Evolutionary conservation across 1,140 invertebrate genomes (phyloP).

Genomic region (Littorina saxatilis): DNA sequence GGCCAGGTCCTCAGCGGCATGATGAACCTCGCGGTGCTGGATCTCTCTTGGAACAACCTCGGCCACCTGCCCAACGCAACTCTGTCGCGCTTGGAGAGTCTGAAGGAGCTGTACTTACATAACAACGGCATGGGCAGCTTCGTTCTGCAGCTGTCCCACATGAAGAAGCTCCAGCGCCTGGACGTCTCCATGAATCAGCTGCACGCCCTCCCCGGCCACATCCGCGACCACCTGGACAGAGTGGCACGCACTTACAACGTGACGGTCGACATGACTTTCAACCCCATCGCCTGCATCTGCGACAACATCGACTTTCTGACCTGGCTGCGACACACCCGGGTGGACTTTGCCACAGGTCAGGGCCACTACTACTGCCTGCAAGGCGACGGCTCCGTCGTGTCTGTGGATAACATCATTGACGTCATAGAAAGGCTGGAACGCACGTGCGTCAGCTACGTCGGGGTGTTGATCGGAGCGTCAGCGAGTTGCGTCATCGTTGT

Average conservation of each 20-base stretch:
- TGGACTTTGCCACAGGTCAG: background rate
- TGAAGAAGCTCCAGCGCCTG: slow-evolving; percentile 40
- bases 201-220: background rate
- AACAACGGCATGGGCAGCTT: slow-evolving; percentile 40
- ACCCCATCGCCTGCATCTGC: slow-evolving; percentile 49
- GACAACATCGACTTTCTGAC: slow-evolving; percentile 44
- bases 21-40: slow-evolving; percentile 36
- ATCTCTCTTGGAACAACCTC: slow-evolving; percentile 51
- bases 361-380: slow-evolving; percentile 39
- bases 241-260: slow-evolving; percentile 8
- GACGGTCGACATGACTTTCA: slow-evolving; percentile 39
- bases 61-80: background rate
- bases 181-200: slow-evolving; percentile 42
- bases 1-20: slow-evolving; percentile 1
- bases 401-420: slow-evolving; percentile 21
- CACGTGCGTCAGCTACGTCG: slow-evolving; percentile 35
- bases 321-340: slow-evolving; percentile 45
- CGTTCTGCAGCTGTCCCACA: slow-evolving; percentile 21
- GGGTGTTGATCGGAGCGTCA: slow-evolving; percentile 32
- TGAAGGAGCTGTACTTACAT: slow-evolving; percentile 41
- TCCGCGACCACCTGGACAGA: slow-evolving; percentile 17
- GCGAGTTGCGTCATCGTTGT: slow-evolving; percentile 17
- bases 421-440: slow-evolving; percentile 39
- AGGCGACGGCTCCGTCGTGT: background rate
- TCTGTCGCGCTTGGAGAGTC: slow-evolving; percentile 27